Evolutionary conservation across 2,888 invertebrate species (phyloP).

Genomic region (Apoderus coryli): DNA sequence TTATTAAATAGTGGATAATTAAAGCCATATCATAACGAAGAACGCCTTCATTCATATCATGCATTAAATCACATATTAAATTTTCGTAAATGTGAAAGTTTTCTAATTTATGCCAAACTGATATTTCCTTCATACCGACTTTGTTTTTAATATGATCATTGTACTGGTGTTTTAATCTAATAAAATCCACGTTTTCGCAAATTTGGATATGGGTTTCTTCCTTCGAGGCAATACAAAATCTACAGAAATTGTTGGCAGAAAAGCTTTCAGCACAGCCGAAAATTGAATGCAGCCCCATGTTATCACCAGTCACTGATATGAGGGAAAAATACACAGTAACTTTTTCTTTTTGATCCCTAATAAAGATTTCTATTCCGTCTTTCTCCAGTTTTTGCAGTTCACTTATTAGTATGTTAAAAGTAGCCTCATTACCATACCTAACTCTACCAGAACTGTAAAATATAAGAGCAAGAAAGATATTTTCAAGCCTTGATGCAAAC

Average conservation of each 20-base stretch:
- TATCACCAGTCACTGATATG: slow-evolving; percentile 20
- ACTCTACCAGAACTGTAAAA: slow-evolving; percentile 15
- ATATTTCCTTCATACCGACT: slow-evolving; percentile 17
- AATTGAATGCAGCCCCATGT: slow-evolving; percentile 20
- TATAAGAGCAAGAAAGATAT: slow-evolving; percentile 18
- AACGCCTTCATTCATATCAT: slow-evolving; percentile 22
- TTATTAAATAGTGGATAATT: slow-evolving; percentile 13
- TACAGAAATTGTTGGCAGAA: slow-evolving; percentile 20
- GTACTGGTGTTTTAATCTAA: slow-evolving; percentile 3
- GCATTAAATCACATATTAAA: slow-evolving; percentile 24
- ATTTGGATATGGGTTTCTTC: slow-evolving; percentile 3
- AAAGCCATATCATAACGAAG: slow-evolving; percentile 21
- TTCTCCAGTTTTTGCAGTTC: slow-evolving; percentile 18
- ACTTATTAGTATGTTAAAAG: slow-evolving; percentile 18
- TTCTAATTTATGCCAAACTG: slow-evolving; percentile 19
- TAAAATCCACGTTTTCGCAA: slow-evolving; percentile 8
- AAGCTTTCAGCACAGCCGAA: slow-evolving; percentile 21
- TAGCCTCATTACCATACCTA: slow-evolving; percentile 18
- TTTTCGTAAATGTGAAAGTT: slow-evolving; percentile 23
- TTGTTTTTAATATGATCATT: slow-evolving; percentile 6
- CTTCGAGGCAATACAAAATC: slow-evolving; percentile 18
- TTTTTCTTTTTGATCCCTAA: slow-evolving; percentile 14
- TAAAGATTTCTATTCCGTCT: slow-evolving; percentile 1
- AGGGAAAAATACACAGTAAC: slow-evolving; percentile 13
- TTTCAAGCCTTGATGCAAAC: slow-evolving; percentile 15